Evolutionary conservation across 1,140 invertebrate genomes (phyloP).

Genomic region (Conus ventricosus): DNA sequence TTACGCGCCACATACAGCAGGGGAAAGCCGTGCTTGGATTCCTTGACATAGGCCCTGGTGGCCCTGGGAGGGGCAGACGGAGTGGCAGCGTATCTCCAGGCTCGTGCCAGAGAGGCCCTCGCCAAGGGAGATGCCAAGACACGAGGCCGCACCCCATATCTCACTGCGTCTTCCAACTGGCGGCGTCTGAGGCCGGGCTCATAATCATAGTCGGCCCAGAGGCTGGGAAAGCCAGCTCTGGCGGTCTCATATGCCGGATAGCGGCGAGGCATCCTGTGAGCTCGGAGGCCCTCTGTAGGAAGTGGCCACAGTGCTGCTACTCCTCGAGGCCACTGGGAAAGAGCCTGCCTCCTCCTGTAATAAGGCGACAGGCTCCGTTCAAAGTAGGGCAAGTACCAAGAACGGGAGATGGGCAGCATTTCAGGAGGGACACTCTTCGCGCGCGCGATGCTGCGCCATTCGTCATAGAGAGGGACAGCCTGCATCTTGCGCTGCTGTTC

Average conservation of each 20-base stretch:
- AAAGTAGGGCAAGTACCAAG: not conserved
- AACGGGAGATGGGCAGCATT: not conserved
- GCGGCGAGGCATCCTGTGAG: slow-evolving; percentile 1
- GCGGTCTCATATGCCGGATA: not conserved
- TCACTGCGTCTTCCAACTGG: not conserved
- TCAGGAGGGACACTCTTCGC: not conserved
- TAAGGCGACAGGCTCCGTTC: not conserved
- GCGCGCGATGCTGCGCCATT: not conserved
- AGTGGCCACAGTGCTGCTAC: not conserved
- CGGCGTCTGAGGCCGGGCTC: not conserved
- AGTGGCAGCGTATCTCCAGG: not conserved
- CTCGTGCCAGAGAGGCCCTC: not conserved
- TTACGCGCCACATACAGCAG: slow-evolving; percentile 38
- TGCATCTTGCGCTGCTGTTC: not conserved
- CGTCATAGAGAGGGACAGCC: not conserved
- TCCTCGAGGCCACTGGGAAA: not conserved
- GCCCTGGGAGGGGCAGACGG: slow-evolving; percentile 3
- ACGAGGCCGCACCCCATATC: not conserved
- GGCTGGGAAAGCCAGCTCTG: not conserved
- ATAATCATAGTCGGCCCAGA: not conserved
- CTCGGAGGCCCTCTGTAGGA: not conserved
- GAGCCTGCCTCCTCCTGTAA: not conserved
- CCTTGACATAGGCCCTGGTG: slow-evolving; percentile 7
- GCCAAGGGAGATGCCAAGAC: not conserved
- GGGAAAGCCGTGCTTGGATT: slow-evolving; percentile 29